Evolutionary conservation across 2,888 invertebrate genomes (phyloP).

Genomic region (Pammene aurita): DNA sequence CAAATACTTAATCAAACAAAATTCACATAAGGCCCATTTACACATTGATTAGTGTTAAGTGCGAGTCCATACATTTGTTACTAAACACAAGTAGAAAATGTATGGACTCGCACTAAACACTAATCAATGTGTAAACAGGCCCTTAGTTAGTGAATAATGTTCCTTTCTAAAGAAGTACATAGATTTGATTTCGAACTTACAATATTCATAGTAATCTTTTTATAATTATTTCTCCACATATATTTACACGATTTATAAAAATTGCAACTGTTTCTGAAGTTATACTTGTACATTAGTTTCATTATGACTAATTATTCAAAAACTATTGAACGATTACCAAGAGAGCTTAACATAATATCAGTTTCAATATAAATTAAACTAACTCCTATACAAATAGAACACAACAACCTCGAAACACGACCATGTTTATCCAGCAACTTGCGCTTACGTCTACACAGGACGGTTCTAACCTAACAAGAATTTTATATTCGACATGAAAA

Average conservation of each 20-base stretch:
- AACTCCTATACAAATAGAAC: constrained; percentile 32
- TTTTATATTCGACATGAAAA: constrained; percentile 13
- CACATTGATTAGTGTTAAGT: too few species aligned
- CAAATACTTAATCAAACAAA: constrained; percentile 10
- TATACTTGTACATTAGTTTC: constrained; percentile 39
- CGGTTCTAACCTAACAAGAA: constrained; percentile 24
- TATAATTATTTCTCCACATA: constrained; percentile 33
- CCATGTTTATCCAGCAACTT: constrained; percentile 27
- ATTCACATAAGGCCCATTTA: too few species aligned
- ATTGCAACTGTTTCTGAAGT: constrained; percentile 32
- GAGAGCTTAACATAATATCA: constrained; percentile 39
- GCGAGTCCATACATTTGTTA: too few species aligned
- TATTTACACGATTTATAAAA: constrained; percentile 41
- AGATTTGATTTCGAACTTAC: constrained; percentile 13
- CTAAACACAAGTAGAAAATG: too few species aligned
- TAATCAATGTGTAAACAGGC: too few species aligned
- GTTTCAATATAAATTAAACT: constrained; percentile 22
- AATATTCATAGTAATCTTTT: constrained; percentile 6
- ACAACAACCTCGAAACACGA: constrained; percentile 38
- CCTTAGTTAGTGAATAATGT: constrained; percentile 1
- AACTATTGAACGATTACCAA: constrained; percentile 24
- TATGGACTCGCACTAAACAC: too few species aligned
- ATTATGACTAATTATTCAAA: constrained; percentile 27
- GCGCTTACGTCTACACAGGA: constrained; percentile 28
- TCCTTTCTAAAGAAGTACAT: constrained; percentile 12